A percentile compares a stretch with the other conserved stretches of the same genome.
Evolutionary conservation across 2,888 invertebrate species (phyloP).

Genomic region (Habroteleia sp.): DNA sequence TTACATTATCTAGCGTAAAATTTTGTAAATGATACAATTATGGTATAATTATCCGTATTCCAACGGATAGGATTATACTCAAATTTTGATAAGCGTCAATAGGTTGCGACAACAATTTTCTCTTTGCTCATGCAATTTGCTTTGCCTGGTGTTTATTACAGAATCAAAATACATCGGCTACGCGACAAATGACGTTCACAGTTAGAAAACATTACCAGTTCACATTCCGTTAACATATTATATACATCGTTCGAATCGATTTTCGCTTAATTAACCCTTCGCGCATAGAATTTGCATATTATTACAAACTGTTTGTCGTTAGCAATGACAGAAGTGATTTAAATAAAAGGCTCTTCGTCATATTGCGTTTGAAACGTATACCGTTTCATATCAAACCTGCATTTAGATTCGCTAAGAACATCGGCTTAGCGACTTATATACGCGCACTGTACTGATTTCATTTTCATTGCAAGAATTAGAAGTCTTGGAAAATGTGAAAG

Average conservation of each 20-base stretch:
- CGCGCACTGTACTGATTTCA: slow-evolving; percentile 22
- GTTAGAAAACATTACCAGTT: slow-evolving; percentile 25
- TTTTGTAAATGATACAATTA: no score
- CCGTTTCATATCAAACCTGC: slow-evolving; percentile 14
- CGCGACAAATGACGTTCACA: slow-evolving; percentile 32
- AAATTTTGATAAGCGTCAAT: slow-evolving; percentile 24
- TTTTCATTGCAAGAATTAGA: slow-evolving; percentile 12
- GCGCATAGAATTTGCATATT: slow-evolving; percentile 39
- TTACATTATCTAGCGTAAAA: no score
- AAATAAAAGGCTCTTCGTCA: slow-evolving; percentile 30
- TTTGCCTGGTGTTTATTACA: slow-evolving; percentile 15
- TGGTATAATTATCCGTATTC: no score
- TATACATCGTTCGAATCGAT: slow-evolving; percentile 41
- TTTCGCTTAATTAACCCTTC: slow-evolving; percentile 54
- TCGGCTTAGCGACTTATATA: slow-evolving; percentile 4
- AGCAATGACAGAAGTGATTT: slow-evolving; percentile 15
- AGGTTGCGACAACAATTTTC: slow-evolving; percentile 17
- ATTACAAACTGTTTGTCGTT: slow-evolving; percentile 35
- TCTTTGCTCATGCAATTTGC: slow-evolving; percentile 19
- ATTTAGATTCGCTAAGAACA: slow-evolving; percentile 38
- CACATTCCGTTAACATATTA: slow-evolving; percentile 38
- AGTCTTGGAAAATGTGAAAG: slow-evolving; percentile 27
- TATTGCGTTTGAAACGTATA: slow-evolving; percentile 12
- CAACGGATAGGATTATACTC: not conserved
- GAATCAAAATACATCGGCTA: slow-evolving; percentile 28